Percentiles rank a stretch among this genome's conserved stretches.
phyloP scores from a whole-genome alignment of 2,113 vertebrate species.

The Laticauda laticaudata region DNA sequence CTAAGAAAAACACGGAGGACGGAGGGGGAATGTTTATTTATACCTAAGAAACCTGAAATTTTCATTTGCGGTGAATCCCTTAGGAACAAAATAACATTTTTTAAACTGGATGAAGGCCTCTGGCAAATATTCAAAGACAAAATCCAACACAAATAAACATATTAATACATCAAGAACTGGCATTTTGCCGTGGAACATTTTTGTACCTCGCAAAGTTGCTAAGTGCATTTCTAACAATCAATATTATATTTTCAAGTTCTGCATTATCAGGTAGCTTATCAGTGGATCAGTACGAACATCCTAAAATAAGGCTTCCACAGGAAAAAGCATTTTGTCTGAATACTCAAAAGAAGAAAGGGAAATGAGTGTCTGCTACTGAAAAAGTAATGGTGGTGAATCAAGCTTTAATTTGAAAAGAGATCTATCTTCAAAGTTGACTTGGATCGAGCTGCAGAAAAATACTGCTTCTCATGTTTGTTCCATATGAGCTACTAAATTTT shows the following conservation, averaged over 20 bases:
- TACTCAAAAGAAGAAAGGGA: background rate
- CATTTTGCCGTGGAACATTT: constrained; percentile 26
- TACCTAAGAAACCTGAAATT: constrained; percentile 33
- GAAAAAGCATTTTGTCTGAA: background rate
- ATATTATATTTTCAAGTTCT: too few relatives aligned
- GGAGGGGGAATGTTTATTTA: constrained; percentile 37
- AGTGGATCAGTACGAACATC: background rate
- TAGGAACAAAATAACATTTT: constrained; percentile 58
- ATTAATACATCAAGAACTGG: background rate
- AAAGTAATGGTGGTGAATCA: background rate
- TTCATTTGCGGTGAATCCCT: constrained; percentile 46
- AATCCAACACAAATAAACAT: constrained; percentile 39
- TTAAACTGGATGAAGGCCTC: constrained; percentile 40
- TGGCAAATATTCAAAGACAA: constrained; percentile 37
- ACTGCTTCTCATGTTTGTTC: background rate
- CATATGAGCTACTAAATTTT: background rate
- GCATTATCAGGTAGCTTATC: background rate
- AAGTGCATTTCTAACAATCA: constrained; percentile 14
- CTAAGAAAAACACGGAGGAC: background rate
- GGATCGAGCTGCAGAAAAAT: background rate
- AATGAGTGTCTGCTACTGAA: background rate
- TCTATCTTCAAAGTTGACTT: background rate
- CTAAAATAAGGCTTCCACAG: background rate
- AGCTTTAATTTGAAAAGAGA: background rate
- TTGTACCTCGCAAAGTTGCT: constrained; percentile 26